phyloP scores from a whole-genome alignment of 2,888 invertebrate genomes.

The Hanleya hanleyi region DNA sequence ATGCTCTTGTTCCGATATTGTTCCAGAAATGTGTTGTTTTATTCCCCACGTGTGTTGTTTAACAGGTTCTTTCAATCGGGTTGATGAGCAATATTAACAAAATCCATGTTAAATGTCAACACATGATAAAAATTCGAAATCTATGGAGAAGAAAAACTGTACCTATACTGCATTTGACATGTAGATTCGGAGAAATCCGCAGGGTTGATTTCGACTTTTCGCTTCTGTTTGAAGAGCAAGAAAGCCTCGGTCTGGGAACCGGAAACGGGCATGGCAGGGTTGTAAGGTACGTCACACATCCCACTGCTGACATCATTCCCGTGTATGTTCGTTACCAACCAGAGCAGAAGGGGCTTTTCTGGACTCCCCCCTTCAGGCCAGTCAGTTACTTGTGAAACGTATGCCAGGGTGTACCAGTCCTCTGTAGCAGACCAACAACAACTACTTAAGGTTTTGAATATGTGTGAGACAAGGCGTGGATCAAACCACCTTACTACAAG shows the following conservation, averaged over 20 bases:
- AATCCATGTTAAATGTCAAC: too few species aligned
- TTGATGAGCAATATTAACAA: too few species aligned
- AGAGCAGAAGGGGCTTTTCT: background rate
- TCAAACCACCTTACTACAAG: too few species aligned
- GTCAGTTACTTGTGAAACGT: background rate
- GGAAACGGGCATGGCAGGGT: background rate
- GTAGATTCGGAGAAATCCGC: constrained; percentile 1
- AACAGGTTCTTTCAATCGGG: too few species aligned
- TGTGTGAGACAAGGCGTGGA: too few species aligned
- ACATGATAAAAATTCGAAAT: too few species aligned
- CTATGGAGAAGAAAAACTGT: too few species aligned
- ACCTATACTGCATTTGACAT: background rate
- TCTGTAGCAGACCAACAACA: background rate
- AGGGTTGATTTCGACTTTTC: constrained; percentile 4
- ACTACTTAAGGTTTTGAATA: too few species aligned
- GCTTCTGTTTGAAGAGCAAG: background rate
- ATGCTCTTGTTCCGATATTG: too few species aligned
- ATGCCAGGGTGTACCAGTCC: constrained; percentile 3
- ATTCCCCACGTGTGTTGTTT: too few species aligned
- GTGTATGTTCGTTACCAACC: background rate
- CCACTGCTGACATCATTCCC: constrained; percentile 1
- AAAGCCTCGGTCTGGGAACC: background rate
- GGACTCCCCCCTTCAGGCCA: background rate
- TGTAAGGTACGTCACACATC: background rate
- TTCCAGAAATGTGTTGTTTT: too few species aligned